Base-by-base conservation (phyloP, 2,113 vertebrate species). In the Acinonyx jubatus region DNA sequence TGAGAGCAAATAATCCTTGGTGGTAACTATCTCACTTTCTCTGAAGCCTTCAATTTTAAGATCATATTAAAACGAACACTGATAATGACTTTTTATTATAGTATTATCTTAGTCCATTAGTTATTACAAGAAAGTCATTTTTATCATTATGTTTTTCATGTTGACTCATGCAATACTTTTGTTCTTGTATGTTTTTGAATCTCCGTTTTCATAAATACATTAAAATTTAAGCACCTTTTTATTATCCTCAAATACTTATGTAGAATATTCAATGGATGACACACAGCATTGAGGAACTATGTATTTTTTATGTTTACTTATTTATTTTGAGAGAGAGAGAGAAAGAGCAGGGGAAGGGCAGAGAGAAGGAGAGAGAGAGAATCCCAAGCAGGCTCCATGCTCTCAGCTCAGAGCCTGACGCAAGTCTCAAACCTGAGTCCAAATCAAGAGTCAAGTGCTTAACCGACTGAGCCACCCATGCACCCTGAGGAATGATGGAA, bases 191-290 rank as follows among this genome's bases (percentile, higher is more conserved):
- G 7, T 61, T 38, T 89, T 73, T 83, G 36, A 85, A 71, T 73
- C 61, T 97, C 27, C 9, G 11, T 89, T 93, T 94, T 66, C 19
- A 48, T 61, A 57, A 83, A 45, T 96, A 57, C 7, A 0, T 45
- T 96, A 41, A 93, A 94, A 89, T 89, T 93, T 82, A 92, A 91
- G 29, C 89, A 7, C 4, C 45, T 69, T 96, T 86, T 93, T 93
- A 61, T 96, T 76, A 78, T 83, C 23, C 68, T 91, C 25, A 79
- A 88, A 81, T 71, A 78, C 25, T 19, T 55, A 45, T 52, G 13
- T 57, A n/a, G 92, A 92, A 90, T 91, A 41, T 94, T 86, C 8
- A 66, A 48, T 84, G 29, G 41, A 82, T 95, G 66, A 69, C 4
- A 57, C 3, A 25, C 5, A 85, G 15, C 8, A 83, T 9, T 45